These are phyloP conservation scores for Smutsia gigantea DNA, from an alignment of 2,797 vertebrate species.

Conservation along the genomic window DNA sequence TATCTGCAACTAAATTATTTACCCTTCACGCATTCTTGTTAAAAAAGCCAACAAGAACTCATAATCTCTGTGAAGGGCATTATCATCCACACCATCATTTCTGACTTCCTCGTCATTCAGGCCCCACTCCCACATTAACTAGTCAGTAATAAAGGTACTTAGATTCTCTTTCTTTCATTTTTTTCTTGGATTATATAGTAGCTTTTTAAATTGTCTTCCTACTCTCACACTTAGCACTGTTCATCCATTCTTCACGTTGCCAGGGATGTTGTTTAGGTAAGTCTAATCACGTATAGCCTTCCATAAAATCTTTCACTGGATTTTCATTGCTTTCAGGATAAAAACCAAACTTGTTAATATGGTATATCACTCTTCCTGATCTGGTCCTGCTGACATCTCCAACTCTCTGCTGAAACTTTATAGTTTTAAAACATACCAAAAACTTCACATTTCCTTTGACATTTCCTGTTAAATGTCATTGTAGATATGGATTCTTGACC, in stretches of 20 bases:
- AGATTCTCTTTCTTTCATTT: background rate
- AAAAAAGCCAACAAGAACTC: background rate
- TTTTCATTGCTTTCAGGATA: background rate
- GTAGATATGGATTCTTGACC: background rate
- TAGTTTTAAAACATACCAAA: background rate
- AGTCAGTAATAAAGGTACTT: background rate
- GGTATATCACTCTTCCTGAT: background rate
- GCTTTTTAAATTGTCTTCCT: background rate
- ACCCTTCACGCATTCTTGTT: background rate
- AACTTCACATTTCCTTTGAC: background rate
- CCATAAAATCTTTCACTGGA: background rate
- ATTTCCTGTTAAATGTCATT: background rate
- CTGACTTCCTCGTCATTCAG: background rate
- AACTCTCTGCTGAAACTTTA: background rate
- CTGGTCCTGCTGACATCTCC: background rate
- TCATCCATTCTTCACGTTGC: background rate
- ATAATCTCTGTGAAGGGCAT: background rate
- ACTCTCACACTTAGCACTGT: background rate
- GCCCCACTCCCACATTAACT: background rate
- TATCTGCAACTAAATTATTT: background rate
- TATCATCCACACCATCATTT: background rate
- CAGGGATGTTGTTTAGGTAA: background rate
- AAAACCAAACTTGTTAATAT: background rate
- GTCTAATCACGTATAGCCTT: background rate
- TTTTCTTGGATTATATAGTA: background rate